Evolutionary conservation across 1,140 invertebrate genomes (phyloP).

Genomic region (Gonatopus flavifemur): DNA sequence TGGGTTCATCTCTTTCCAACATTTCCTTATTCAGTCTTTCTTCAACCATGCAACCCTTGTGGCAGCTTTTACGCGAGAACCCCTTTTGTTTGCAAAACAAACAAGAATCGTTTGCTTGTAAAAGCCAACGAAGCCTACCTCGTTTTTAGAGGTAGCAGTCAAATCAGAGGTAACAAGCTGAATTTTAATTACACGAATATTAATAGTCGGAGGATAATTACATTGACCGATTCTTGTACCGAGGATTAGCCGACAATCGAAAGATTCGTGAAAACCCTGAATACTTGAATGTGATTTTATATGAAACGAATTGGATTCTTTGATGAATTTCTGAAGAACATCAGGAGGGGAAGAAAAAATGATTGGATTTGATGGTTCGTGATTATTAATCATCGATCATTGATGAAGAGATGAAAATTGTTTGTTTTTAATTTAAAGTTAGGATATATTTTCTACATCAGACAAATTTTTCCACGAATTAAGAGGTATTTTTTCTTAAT

Average conservation of each 20-base stretch:
- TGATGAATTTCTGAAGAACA: too few relatives aligned
- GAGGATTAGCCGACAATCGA: conserved; percentile 26
- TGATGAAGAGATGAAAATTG: too few relatives aligned
- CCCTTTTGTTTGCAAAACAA: conserved; percentile 56
- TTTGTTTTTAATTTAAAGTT: too few relatives aligned
- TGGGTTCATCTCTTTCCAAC: neutral
- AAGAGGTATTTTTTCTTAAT: too few relatives aligned
- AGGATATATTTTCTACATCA: too few relatives aligned
- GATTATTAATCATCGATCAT: conserved; percentile 8
- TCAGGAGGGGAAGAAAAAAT: too few relatives aligned
- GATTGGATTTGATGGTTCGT: too few relatives aligned
- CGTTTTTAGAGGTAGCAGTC: too few relatives aligned
- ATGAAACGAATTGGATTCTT: too few relatives aligned
- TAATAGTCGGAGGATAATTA: conserved; percentile 47
- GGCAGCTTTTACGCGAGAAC: conserved; percentile 29
- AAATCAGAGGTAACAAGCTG: conserved; percentile 33
- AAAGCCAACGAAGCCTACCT: conserved; percentile 33
- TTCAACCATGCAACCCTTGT: conserved; percentile 24
- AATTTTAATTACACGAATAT: conserved; percentile 57
- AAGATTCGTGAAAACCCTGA: too few relatives aligned
- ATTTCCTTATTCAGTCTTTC: neutral
- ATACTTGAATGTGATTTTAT: neutral
- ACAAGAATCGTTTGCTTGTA: conserved; percentile 53
- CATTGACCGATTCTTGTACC: conserved; percentile 37
- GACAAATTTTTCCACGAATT: too few relatives aligned